These are phyloP conservation scores for Zosterops lateralis DNA, from an alignment of 2,113 vertebrate species.

Conservation along the genomic window DNA sequence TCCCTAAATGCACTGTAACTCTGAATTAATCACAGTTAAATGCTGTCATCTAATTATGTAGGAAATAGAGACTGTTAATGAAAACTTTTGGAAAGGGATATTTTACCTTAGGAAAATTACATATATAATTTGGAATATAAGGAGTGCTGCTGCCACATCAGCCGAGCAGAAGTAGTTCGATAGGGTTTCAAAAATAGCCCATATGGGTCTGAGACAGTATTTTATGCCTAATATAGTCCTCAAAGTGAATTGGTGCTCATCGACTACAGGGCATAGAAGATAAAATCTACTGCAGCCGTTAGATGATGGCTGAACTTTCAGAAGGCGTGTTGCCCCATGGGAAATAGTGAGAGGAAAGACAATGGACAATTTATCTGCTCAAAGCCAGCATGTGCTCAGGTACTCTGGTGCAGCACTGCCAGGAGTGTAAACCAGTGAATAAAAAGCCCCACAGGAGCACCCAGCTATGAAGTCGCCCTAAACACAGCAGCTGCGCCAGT, in stretches of 20 bases:
- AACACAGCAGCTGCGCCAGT: neutral
- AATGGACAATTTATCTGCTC: neutral
- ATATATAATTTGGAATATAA: constrained; percentile 18
- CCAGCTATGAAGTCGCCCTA: constrained; percentile 8
- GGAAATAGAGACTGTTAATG: constrained; percentile 33
- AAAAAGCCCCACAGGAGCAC: neutral
- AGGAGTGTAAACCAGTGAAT: neutral
- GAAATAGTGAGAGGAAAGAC: neutral
- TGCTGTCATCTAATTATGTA: neutral
- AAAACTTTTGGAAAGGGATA: constrained; percentile 33
- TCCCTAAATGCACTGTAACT: neutral
- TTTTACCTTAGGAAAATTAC: constrained; percentile 37
- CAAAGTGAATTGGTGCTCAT: neutral
- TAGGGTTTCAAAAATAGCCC: constrained; percentile 9
- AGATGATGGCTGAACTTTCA: neutral
- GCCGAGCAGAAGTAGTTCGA: neutral
- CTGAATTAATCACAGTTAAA: constrained; percentile 41
- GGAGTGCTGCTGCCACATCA: neutral
- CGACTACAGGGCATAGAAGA: neutral
- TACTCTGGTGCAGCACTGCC: neutral
- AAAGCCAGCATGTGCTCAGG: neutral
- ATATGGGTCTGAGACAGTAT: neutral
- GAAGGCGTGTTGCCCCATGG: neutral
- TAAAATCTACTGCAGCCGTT: neutral
- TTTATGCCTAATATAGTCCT: constrained; percentile 3